Evolutionary conservation across 2,797 vertebrate species (phyloP).

Genomic region (Rhabdomys pumilio): DNA sequence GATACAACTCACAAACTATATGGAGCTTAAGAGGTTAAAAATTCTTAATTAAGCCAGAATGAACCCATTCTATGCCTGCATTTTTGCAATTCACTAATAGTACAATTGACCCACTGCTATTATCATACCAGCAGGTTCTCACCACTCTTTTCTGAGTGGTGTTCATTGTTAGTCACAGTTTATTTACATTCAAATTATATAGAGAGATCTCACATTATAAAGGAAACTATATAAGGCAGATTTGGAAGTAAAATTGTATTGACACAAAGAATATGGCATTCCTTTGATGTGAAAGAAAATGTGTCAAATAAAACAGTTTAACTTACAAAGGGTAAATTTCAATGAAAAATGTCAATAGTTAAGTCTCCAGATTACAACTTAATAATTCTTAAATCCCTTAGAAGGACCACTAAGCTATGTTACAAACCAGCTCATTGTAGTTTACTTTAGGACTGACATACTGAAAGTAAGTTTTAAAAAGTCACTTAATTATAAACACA

Average conservation of each 20-base stretch:
- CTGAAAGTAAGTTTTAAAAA: not conserved
- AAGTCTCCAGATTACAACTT: not conserved
- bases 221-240: not conserved
- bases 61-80: not conserved
- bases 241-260: not conserved
- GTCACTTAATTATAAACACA: not conserved
- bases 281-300: not conserved
- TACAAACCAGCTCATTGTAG: not conserved
- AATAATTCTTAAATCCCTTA: conserved; percentile 27
- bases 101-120: not conserved
- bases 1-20: not conserved
- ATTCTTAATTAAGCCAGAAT: not conserved
- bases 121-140: not conserved
- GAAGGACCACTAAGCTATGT: not conserved
- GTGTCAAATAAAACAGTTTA: not conserved
- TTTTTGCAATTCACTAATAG: not conserved
- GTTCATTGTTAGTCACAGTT: not conserved
- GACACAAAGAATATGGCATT: not conserved
- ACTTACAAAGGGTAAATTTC: not conserved
- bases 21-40: not conserved
- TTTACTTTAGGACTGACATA: not conserved
- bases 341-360: not conserved
- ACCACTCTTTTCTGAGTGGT: not conserved
- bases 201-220: not conserved
- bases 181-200: not conserved